Percentiles rank a stretch among this genome's conserved stretches.
phyloP scores from a whole-genome alignment of 2,797 vertebrate species.

The Varecia variegata region DNA sequence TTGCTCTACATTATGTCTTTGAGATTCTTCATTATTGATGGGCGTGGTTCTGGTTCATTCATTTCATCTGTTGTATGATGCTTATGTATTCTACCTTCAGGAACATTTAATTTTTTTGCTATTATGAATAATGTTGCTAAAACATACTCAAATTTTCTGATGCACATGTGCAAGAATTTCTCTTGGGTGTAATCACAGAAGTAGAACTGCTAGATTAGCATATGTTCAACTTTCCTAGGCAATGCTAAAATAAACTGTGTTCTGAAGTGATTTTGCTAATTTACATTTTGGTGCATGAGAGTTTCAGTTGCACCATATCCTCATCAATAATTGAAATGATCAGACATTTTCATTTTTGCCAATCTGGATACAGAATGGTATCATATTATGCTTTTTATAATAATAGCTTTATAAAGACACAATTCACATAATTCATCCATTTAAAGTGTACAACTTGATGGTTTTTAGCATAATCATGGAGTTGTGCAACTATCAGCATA shows the following conservation, averaged over 20 bases:
- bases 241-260: neutral
- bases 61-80: neutral
- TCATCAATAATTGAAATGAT: neutral
- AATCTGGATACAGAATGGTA: neutral
- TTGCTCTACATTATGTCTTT: neutral
- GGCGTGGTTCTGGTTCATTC: neutral
- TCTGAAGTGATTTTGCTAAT: neutral
- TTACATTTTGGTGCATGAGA: neutral
- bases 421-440: neutral
- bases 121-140: neutral
- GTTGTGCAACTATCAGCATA: neutral
- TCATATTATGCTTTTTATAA: neutral
- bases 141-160: slow-evolving; percentile 6
- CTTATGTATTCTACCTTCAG: neutral
- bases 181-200: neutral
- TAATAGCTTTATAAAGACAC: neutral
- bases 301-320: neutral
- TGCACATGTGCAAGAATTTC: neutral
- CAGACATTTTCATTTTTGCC: neutral
- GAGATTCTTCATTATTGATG: neutral
- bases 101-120: neutral
- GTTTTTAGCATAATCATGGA: neutral
- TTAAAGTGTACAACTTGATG: neutral
- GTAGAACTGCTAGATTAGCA: neutral
- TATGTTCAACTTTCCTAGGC: neutral